These are phyloP conservation scores for Parascotia fuliginaria DNA, from an alignment of 2,888 invertebrate species.

Conservation along the genomic window DNA sequence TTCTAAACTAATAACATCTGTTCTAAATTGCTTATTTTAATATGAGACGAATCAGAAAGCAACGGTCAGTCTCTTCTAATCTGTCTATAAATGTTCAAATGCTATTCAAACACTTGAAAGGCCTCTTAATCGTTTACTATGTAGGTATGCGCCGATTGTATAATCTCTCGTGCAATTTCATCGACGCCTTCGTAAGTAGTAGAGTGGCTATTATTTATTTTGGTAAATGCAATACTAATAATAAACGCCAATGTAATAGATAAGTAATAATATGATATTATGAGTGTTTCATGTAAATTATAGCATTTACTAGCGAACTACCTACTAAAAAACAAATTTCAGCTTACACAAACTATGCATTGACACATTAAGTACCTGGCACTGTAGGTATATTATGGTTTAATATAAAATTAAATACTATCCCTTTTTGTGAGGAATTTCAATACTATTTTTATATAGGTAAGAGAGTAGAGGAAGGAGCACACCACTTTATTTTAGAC, in stretches of 20 bases:
- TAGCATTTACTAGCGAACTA: slow-evolving; percentile 30
- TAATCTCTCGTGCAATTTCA: slow-evolving; percentile 29
- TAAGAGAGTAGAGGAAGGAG: no score
- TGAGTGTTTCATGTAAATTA: slow-evolving; percentile 37
- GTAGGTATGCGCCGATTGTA: slow-evolving; percentile 42
- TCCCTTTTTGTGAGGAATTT: no score
- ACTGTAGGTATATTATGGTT: no score
- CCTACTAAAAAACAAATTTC: slow-evolving; percentile 5
- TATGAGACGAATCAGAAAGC: slow-evolving; percentile 40
- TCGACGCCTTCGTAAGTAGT: slow-evolving; percentile 2
- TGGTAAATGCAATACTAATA: slow-evolving; percentile 9
- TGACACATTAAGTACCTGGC: background rate
- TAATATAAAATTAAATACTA: no score
- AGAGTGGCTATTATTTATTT: slow-evolving; percentile 10
- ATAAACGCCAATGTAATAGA: background rate
- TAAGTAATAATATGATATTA: slow-evolving; percentile 10
- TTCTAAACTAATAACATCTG: slow-evolving; percentile 32
- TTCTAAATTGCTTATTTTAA: slow-evolving; percentile 40
- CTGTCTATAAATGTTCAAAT: slow-evolving; percentile 40
- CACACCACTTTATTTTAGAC: no score
- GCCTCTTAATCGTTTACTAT: slow-evolving; percentile 43
- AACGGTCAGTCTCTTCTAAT: slow-evolving; percentile 52
- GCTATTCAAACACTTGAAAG: slow-evolving; percentile 40
- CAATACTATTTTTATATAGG: no score
- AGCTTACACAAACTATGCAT: slow-evolving; percentile 17